A percentile compares a stretch with the other conserved stretches of the same genome.
These are phyloP conservation scores for Zaprionus ghesquierei DNA, from an alignment of 1,140 invertebrate genomes.

Conservation along the genomic window DNA sequence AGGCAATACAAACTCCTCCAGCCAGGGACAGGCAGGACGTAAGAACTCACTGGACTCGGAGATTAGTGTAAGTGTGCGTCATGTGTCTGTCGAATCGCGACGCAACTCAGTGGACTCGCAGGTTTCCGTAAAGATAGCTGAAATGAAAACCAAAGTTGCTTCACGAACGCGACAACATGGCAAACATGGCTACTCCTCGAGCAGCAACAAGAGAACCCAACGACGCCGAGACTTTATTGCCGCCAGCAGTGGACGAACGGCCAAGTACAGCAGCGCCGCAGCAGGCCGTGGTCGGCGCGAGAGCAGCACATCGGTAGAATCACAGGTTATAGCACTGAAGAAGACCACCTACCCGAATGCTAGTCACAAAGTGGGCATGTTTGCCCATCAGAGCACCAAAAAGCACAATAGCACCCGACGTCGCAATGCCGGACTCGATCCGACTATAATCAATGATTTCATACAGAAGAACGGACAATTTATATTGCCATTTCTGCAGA, in stretches of 20 bases:
- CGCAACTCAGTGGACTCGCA: constrained; percentile 93
- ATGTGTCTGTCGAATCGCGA: constrained; percentile 91
- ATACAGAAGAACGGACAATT: constrained; percentile 84
- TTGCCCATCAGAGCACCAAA: constrained; percentile 82
- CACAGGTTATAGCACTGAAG: constrained; percentile 85
- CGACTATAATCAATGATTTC: constrained; percentile 83
- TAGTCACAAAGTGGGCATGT: constrained; percentile 77
- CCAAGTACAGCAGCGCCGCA: constrained; percentile 65
- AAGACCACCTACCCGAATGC: constrained; percentile 79
- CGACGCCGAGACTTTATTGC: constrained; percentile 82
- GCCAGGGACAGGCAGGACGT: constrained; percentile 83
- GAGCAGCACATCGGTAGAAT: constrained; percentile 91
- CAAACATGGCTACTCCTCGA: constrained; percentile 80
- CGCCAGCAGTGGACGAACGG: constrained; percentile 80
- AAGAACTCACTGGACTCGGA: constrained; percentile 89
- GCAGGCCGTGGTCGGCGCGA: constrained; percentile 84
- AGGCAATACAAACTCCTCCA: constrained; percentile 84
- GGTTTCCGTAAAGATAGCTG: constrained; percentile 89
- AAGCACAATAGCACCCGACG: constrained; percentile 80
- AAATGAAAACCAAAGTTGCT: constrained; percentile 89
- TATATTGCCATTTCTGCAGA: constrained; percentile 83
- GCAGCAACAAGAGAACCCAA: constrained; percentile 77
- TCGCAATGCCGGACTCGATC: constrained; percentile 84
- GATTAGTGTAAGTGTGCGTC: constrained; percentile 90
- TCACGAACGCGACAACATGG: constrained; percentile 81